Evolutionary conservation across 30 jellyfish, hydroid and myxozoan species (phyloP), one percentile per base, ranked within the genome.

Genomic region (Clytia hemisphaerica): DNA sequence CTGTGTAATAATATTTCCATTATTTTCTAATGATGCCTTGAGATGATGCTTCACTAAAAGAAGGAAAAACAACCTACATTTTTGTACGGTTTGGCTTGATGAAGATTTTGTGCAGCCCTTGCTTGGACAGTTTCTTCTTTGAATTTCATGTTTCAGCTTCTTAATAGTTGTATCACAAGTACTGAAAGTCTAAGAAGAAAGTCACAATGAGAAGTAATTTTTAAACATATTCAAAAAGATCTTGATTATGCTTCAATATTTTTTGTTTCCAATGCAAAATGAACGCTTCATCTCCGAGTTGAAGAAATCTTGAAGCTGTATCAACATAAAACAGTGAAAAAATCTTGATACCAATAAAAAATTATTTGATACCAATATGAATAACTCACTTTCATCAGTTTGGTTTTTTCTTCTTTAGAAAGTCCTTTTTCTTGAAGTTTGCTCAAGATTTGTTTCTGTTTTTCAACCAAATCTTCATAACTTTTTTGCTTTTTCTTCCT

Each of bases 391-490:
- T 60, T 80, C 79, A 88, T 38, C 4, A 88, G 44, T 27, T 34
- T 42, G 12, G 33, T 28, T 69, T 45, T 69, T 25, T 69, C 71
- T 25, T 69, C 81, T 24, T 69, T 69, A 45, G 81, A 45, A 9
- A 69, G 54, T 18, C 10, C 25, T 37, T 69, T 69, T 12, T 69
- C 81, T 69, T 69, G 81, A 4, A 88, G 69, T 55, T 88, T 88
- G 32, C 69, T 69, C 37, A 79, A 63, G 61, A 88, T 53, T 12
- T 42, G 88, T 93, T 82, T 91, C 60, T 83, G 95, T 50, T 91
- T 90, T 30, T 77, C 75, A n/a, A 76, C 75, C 28, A 84, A 82
- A 40, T 91, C 93, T 29, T 91, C 99, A 55, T 84, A 92, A 37
- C 76, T 85, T 30, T 35, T 2, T 62, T 82, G 87, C 45, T 93